phyloP scores from a whole-genome alignment of 2,888 invertebrate species.

The Hyposoter didymator region DNA sequence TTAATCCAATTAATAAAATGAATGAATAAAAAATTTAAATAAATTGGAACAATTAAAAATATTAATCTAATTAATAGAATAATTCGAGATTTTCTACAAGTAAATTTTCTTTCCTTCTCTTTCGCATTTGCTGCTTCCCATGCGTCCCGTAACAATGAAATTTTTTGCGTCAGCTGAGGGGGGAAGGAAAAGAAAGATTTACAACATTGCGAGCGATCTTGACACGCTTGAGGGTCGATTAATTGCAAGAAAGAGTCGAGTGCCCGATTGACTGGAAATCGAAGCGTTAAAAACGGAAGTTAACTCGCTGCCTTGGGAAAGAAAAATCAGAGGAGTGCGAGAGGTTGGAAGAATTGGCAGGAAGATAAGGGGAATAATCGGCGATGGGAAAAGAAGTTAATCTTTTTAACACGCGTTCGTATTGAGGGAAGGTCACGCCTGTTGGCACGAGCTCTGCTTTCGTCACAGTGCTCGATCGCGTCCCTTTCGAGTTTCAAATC shows the following conservation, averaged over 20 bases:
- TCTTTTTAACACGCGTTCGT: constrained; percentile 13
- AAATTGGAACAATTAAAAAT: too few relatives aligned
- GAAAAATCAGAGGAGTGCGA: constrained; percentile 5
- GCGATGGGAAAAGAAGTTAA: constrained; percentile 35
- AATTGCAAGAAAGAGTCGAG: constrained; percentile 1
- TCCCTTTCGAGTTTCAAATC: constrained; percentile 54
- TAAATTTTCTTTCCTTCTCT: background rate
- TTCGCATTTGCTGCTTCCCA: background rate
- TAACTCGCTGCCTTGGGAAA: constrained; percentile 8
- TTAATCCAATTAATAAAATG: background rate
- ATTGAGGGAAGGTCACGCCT: constrained; percentile 76
- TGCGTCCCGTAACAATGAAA: constrained; percentile 13
- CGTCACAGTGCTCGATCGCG: constrained; percentile 74
- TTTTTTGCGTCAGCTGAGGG: background rate
- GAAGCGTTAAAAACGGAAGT: constrained; percentile 46
- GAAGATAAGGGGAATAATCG: constrained; percentile 50
- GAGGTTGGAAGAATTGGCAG: constrained; percentile 63
- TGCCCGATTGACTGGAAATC: constrained; percentile 33
- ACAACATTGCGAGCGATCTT: constrained; percentile 1
- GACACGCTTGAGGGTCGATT: constrained; percentile 37
- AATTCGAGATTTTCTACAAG: background rate
- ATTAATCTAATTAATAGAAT: background rate
- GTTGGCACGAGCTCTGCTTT: constrained; percentile 81
- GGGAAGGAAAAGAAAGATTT: constrained; percentile 7
- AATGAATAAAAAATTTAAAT: too few relatives aligned